Percentiles rank a stretch among this genome's conserved stretches.
These are phyloP conservation scores for Vanessa cardui DNA, from an alignment of 2,888 invertebrate species.

Conservation along the genomic window DNA sequence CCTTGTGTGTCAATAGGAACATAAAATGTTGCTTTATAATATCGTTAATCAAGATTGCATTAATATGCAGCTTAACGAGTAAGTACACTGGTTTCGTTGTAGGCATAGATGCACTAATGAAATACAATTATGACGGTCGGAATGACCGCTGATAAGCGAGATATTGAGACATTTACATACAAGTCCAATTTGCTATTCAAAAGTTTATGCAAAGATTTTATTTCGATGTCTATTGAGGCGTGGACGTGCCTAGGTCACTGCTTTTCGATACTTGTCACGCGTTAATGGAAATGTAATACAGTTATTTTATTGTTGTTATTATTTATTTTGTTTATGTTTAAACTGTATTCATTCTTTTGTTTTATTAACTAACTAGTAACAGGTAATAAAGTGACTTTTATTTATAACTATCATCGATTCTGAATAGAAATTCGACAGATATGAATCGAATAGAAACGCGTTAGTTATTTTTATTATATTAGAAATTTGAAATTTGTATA, in stretches of 20 bases:
- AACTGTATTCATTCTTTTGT: background rate
- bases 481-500: too few species aligned
- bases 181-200: conserved; percentile 49
- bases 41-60: conserved; percentile 41
- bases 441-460: too few species aligned
- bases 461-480: too few species aligned
- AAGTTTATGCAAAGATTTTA: conserved; percentile 31
- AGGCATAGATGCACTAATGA: conserved; percentile 51
- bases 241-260: conserved; percentile 25
- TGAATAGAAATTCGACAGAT: too few species aligned
- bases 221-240: conserved; percentile 25
- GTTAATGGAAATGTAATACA: conserved; percentile 3
- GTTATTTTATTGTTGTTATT: conserved; percentile 4
- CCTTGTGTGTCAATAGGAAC: conserved; percentile 37
- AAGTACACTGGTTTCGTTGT: conserved; percentile 46
- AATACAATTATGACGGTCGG: conserved; percentile 54
- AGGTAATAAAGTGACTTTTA: too few species aligned
- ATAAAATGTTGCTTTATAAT: conserved; percentile 39
- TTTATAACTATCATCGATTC: too few species aligned
- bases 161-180: conserved; percentile 59
- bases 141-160: conserved; percentile 52
- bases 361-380: too few species aligned
- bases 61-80: conserved; percentile 28
- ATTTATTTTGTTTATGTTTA: background rate
- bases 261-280: conserved; percentile 3